These are phyloP conservation scores for Urocynchramus pylzowi DNA, from an alignment of 2,113 vertebrate genomes.

Conservation along the genomic window DNA sequence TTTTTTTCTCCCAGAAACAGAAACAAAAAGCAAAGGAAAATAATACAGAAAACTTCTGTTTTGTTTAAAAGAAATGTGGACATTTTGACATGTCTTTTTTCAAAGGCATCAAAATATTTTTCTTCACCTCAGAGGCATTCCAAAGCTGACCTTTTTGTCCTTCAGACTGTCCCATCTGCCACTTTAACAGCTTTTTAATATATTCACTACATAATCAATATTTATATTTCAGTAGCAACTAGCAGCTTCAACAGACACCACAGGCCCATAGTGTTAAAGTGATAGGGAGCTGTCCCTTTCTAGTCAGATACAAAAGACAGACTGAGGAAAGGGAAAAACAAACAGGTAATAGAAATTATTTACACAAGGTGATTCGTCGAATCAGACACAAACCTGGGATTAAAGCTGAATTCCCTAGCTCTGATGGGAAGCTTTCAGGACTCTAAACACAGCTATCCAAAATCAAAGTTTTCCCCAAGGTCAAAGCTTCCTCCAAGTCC, in stretches of 20 bases:
- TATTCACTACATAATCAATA: slow-evolving; percentile 40
- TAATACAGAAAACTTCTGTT: not conserved
- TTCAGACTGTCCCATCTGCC: not conserved
- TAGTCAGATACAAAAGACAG: not conserved
- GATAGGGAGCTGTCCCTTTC: not conserved
- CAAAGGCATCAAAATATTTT: not conserved
- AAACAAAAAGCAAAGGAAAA: not conserved
- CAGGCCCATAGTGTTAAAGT: not conserved
- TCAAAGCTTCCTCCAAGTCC: not conserved
- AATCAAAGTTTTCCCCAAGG: not conserved
- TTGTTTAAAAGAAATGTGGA: not conserved
- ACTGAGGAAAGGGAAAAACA: not conserved
- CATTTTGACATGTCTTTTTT: not conserved
- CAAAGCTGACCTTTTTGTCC: not conserved
- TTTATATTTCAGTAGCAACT: slow-evolving; percentile 22
- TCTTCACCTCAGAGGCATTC: not conserved
- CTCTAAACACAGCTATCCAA: not conserved
- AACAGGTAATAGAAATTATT: not conserved
- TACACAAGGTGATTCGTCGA: not conserved
- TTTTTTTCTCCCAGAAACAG: not conserved
- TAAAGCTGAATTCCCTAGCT: not conserved
- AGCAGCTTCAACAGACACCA: not conserved
- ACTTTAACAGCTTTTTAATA: not conserved
- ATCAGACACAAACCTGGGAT: not conserved
- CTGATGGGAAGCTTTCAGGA: not conserved